Percentiles rank a stretch among this genome's conserved stretches.
These are phyloP conservation scores for Gasteruption jaculator DNA, from an alignment of 2,888 invertebrate genomes.

Conservation along the genomic window DNA sequence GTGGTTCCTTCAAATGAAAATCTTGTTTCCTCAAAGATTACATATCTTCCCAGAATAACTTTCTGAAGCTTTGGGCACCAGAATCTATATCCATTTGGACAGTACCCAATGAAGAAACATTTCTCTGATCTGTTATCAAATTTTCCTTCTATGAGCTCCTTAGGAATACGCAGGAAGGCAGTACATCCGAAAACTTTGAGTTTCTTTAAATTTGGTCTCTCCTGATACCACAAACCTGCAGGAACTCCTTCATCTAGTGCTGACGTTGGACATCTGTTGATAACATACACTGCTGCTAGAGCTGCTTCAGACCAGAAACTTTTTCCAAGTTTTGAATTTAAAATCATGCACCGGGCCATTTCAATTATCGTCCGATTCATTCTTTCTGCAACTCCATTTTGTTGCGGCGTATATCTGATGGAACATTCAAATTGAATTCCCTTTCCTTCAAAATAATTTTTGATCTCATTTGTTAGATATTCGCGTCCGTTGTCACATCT, in stretches of 20 bases:
- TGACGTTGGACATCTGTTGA: slow-evolving; percentile 3
- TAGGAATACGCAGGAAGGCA: slow-evolving; percentile 3
- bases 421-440: slow-evolving; percentile 10
- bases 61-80: too few species aligned
- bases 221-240: not conserved
- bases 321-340: slow-evolving; percentile 12
- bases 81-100: too few species aligned
- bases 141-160: not conserved
- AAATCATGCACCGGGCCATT: slow-evolving; percentile 12
- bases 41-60: too few species aligned
- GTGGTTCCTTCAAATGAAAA: too few species aligned
- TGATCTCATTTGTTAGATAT: too few species aligned
- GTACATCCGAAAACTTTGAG: slow-evolving; percentile 5
- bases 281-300: slow-evolving; percentile 9
- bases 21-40: too few species aligned
- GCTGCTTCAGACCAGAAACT: slow-evolving; percentile 16
- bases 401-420: slow-evolving; percentile 9
- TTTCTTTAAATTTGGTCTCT: not conserved
- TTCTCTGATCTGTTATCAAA: not conserved
- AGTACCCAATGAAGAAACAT: slow-evolving; percentile 2
- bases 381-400: slow-evolving; percentile 15
- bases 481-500: too few species aligned
- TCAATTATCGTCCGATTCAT: slow-evolving; percentile 13
- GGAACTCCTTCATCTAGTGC: slow-evolving; percentile 2
- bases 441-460: slow-evolving; percentile 9